Base-by-base conservation (phyloP, 2,888 invertebrate genomes). In the Norana najaformis region DNA sequence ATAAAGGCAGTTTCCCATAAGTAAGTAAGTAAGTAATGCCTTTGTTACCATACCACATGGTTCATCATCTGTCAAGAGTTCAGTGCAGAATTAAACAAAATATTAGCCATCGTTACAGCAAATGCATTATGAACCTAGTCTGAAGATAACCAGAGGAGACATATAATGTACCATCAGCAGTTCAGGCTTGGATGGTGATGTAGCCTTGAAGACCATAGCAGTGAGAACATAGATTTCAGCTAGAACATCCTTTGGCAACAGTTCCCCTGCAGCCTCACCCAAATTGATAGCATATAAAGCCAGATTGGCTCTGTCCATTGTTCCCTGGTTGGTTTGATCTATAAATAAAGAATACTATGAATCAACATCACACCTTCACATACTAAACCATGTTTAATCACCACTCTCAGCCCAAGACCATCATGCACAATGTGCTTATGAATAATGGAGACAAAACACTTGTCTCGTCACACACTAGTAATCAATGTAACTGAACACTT, bases 161-260 rank as follows among this genome's bases (percentile, higher is more conserved):
- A 69, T 5, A 69, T n/a, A 88, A 41, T 88, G 37, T 35, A 88
- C 88, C 88, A 34, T 88, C 47, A 34, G 16, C 85, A 85, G 23
- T 37, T 85, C 85, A n/a, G 85, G 85, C 16, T 35, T 37, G 20
- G 88, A 8, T 88, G 88, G 47, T 88, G 37, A 39, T 20, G 38
- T 37, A n/a, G 88, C 41, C 95, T 96, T 97, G 91, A 97, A 96
- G n/a, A 97, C 96, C 88, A 98, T 94, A 0, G 98, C 97, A 0
- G 97, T 96, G 13, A 97, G 97, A 11, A 97, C 96, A 94, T 98
- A 98, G 41, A 98, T 97, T 93, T 97, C 97, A 0, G 97, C 97
- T 92, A 97, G 94, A 91, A 96, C 96, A 83, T 96, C 95, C 13
- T 96, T 95, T 8, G 97, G 96, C 90, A 97, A 96, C 88, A 96